phyloP scores from a whole-genome alignment of 2,797 vertebrate species.

The Tolypeutes matacus region DNA sequence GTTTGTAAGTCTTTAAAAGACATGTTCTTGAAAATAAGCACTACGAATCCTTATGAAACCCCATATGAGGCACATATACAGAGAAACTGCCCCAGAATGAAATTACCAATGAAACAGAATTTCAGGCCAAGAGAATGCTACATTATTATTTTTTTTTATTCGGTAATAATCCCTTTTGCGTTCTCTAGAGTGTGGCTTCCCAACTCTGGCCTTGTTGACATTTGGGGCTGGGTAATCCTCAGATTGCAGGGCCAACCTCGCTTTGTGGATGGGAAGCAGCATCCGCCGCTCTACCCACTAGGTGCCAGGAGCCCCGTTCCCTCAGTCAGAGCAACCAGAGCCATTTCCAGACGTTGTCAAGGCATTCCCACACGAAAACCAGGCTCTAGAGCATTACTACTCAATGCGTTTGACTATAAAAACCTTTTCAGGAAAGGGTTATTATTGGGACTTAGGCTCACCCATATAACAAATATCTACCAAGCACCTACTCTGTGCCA shows the following conservation, averaged over 20 bases:
- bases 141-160: not conserved
- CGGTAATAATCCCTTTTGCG: not conserved
- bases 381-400: not conserved
- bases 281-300: not conserved
- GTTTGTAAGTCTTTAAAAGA: not conserved
- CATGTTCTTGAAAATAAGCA: not conserved
- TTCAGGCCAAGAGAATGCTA: not conserved
- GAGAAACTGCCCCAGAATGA: not conserved
- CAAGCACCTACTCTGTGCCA: no score
- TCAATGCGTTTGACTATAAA: not conserved
- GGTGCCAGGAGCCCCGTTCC: not conserved
- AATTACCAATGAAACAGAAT: not conserved
- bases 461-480: not conserved
- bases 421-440: not conserved
- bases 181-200: not conserved
- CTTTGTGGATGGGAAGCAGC: fast-evolving
- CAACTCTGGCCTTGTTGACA: not conserved
- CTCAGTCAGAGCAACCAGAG: not conserved
- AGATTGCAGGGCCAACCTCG: not conserved
- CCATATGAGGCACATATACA: fast-evolving
- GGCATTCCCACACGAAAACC: not conserved
- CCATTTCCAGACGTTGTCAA: not conserved
- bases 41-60: not conserved
- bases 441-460: not conserved
- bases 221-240: not conserved